A percentile compares a stretch with the other conserved stretches of the same genome.
phyloP scores from a whole-genome alignment of 2,113 vertebrate species.

The Spea multiplicata region DNA sequence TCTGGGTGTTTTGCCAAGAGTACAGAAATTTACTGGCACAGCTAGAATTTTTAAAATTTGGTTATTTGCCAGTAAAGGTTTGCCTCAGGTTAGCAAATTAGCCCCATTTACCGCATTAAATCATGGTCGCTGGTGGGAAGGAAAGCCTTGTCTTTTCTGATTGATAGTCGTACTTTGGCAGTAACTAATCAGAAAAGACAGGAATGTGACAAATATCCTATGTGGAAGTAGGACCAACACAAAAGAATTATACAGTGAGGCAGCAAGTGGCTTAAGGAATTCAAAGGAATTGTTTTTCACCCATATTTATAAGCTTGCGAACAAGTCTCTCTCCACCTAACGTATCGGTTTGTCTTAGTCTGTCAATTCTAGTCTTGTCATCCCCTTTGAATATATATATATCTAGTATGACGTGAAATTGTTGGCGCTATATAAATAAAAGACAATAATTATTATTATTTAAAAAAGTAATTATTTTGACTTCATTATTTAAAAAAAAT shows the following conservation, averaged over 20 bases:
- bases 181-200: slow-evolving; percentile 43
- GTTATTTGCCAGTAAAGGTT: slow-evolving; percentile 39
- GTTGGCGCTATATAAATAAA: too few species aligned
- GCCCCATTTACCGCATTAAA: slow-evolving; percentile 47
- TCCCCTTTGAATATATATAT: neutral
- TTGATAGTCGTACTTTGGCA: slow-evolving; percentile 43
- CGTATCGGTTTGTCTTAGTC: too few species aligned
- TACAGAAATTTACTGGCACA: slow-evolving; percentile 45
- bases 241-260: slow-evolving; percentile 11
- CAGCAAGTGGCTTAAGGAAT: neutral
- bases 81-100: slow-evolving; percentile 48
- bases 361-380: too few species aligned
- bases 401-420: too few species aligned
- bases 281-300: neutral
- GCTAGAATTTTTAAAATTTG: slow-evolving; percentile 44
- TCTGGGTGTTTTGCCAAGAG: slow-evolving; percentile 43
- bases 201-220: slow-evolving; percentile 24
- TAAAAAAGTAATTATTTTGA: too few species aligned
- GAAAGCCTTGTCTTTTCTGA: slow-evolving; percentile 42
- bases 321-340: too few species aligned
- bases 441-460: too few species aligned
- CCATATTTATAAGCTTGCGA: neutral
- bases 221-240: neutral
- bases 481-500: too few species aligned
- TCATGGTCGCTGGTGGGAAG: slow-evolving; percentile 33